A percentile compares a stretch with the other conserved stretches of the same genome.
Conservation (phyloP, 2,888 invertebrate species). For the Alloplasta piceator region DNA sequence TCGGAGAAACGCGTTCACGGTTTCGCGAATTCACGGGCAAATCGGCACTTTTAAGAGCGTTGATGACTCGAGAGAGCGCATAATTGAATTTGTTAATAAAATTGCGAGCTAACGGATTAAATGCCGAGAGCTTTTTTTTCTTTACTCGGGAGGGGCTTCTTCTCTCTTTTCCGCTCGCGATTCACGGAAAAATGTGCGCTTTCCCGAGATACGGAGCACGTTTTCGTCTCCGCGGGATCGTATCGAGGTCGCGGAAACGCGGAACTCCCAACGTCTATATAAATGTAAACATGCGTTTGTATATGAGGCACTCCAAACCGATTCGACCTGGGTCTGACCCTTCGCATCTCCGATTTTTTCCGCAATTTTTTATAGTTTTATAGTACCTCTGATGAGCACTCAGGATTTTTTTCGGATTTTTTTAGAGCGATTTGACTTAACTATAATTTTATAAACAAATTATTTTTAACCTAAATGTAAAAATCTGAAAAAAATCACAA, state of each 20-base stretch:
- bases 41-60: too few relatives aligned
- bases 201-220: conserved; percentile 15
- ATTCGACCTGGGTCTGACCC: too few relatives aligned
- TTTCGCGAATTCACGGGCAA: conserved; percentile 45
- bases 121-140: conserved; percentile 3
- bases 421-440: too few relatives aligned
- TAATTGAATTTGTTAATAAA: conserved; percentile 57
- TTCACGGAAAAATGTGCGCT: conserved; percentile 48
- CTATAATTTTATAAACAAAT: too few relatives aligned
- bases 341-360: too few relatives aligned
- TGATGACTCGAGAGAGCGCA: neutral
- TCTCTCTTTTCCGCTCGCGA: conserved; percentile 36
- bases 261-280: conserved; percentile 74
- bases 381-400: too few relatives aligned
- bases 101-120: conserved; percentile 28
- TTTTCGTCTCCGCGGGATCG: conserved; percentile 61
- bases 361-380: too few relatives aligned
- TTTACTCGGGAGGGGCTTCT: conserved; percentile 43
- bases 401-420: too few relatives aligned
- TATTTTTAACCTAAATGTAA: too few relatives aligned
- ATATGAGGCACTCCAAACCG: too few relatives aligned
- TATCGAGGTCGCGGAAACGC: conserved; percentile 82
- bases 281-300: neutral
- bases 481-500: too few relatives aligned
- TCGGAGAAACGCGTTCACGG: conserved; percentile 41